These are phyloP conservation scores for Trilocha varians DNA, from an alignment of 2,888 invertebrate genomes.

Conservation along the genomic window DNA sequence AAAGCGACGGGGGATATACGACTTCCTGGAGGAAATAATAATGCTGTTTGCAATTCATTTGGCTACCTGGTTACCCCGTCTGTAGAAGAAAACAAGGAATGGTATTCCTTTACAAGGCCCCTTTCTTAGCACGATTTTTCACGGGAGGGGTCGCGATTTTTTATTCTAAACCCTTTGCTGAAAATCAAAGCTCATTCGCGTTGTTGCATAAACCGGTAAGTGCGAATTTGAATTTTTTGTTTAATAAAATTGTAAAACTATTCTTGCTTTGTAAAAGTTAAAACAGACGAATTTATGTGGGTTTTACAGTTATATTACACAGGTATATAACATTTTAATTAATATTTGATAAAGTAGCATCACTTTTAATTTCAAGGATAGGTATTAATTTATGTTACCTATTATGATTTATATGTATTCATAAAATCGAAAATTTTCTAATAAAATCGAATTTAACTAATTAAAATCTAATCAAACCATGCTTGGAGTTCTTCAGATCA, in stretches of 20 bases:
- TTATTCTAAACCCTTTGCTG: constrained; percentile 63
- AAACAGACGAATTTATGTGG: no score
- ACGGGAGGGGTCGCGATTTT: constrained; percentile 51
- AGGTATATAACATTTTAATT: no score
- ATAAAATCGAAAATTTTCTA: no score
- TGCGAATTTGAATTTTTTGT: constrained; percentile 14
- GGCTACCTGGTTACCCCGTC: constrained; percentile 67
- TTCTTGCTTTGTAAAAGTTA: not conserved
- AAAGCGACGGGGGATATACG: constrained; percentile 69
- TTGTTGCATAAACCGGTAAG: constrained; percentile 25
- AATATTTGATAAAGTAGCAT: no score
- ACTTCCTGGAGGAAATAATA: constrained; percentile 74
- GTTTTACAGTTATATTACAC: no score
- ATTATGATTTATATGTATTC: no score
- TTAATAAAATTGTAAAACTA: not conserved
- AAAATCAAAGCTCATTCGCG: constrained; percentile 60
- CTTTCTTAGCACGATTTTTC: constrained; percentile 51
- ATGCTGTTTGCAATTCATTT: constrained; percentile 76
- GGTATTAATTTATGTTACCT: no score
- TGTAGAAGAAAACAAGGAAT: constrained; percentile 56
- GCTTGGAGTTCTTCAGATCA: no score
- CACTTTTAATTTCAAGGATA: no score
- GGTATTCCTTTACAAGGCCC: constrained; percentile 43
- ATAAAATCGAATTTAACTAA: no score
- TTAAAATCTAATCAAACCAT: no score